A percentile compares a stretch with the other conserved stretches of the same genome.
These are phyloP conservation scores for Hoplodrina ambigua DNA, from an alignment of 2,888 invertebrate species.

Conservation along the genomic window DNA sequence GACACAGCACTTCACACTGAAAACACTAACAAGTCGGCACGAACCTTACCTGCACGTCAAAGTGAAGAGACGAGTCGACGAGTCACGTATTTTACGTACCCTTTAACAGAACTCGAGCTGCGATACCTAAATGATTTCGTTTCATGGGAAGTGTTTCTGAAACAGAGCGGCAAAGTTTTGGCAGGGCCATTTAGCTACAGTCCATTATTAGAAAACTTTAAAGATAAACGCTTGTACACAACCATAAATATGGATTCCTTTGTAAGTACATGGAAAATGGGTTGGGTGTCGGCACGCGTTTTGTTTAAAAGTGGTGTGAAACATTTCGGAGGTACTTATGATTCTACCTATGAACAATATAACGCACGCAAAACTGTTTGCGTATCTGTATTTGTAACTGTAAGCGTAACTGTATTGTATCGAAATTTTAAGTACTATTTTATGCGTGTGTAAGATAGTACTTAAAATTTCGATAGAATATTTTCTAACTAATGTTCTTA, in stretches of 20 bases:
- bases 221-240: slow-evolving; percentile 68
- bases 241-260: slow-evolving; percentile 55
- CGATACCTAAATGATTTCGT: slow-evolving; percentile 63
- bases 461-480: too few relatives aligned
- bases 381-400: too few relatives aligned
- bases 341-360: too few relatives aligned
- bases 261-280: slow-evolving; percentile 36
- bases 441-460: too few relatives aligned
- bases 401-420: too few relatives aligned
- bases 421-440: too few relatives aligned
- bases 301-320: slow-evolving; percentile 3
- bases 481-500: too few relatives aligned
- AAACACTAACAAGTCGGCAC: slow-evolving; percentile 55
- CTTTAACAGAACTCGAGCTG: slow-evolving; percentile 30
- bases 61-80: slow-evolving; percentile 32
- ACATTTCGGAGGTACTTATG: neutral
- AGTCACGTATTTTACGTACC: slow-evolving; percentile 37
- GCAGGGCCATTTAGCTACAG: slow-evolving; percentile 63
- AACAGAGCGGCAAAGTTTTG: slow-evolving; percentile 67
- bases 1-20: slow-evolving; percentile 29
- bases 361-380: too few relatives aligned
- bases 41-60: slow-evolving; percentile 52
- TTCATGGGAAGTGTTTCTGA: slow-evolving; percentile 57
- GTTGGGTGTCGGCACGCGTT: slow-evolving; percentile 16
- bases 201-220: slow-evolving; percentile 76